A percentile compares a stretch with the other conserved stretches of the same genome.
Evolutionary conservation across 2,888 invertebrate species (phyloP).

Genomic region (Schrankia costaestrigalis): DNA sequence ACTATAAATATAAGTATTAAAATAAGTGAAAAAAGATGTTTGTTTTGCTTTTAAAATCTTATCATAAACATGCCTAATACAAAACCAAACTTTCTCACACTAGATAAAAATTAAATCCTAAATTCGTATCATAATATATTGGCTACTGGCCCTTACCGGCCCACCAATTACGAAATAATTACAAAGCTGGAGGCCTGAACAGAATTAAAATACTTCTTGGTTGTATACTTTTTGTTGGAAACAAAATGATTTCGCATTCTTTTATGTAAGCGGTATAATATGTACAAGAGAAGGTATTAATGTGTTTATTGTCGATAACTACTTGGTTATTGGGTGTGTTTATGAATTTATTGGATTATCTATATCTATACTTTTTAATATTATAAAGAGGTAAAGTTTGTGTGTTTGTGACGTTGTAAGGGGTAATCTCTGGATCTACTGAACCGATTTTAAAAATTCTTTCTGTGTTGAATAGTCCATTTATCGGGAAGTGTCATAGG

Average conservation of each 20-base stretch:
- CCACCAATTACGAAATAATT: constrained; percentile 76
- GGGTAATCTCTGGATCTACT: too few relatives aligned
- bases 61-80: too few relatives aligned
- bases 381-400: too few relatives aligned
- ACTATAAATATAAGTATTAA: too few relatives aligned
- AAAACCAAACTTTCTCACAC: not conserved
- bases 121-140: constrained; percentile 65
- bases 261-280: constrained; percentile 10
- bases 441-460: too few relatives aligned
- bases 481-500: too few relatives aligned
- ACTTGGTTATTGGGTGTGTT: not conserved
- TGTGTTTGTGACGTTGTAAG: too few relatives aligned
- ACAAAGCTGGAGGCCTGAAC: constrained; percentile 50
- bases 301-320: not conserved
- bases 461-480: too few relatives aligned
- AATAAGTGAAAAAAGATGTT: not conserved
- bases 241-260: constrained; percentile 28
- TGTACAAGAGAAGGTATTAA: constrained; percentile 11
- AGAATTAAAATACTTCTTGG: constrained; percentile 37
- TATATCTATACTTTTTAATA: too few relatives aligned
- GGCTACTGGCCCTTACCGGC: constrained; percentile 57
- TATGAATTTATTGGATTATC: not conserved
- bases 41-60: not conserved
- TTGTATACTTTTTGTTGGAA: constrained; percentile 30
- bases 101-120: constrained; percentile 23